Conservation (phyloP, 2,888 invertebrate species). For the Hypolimnas misippus region DNA sequence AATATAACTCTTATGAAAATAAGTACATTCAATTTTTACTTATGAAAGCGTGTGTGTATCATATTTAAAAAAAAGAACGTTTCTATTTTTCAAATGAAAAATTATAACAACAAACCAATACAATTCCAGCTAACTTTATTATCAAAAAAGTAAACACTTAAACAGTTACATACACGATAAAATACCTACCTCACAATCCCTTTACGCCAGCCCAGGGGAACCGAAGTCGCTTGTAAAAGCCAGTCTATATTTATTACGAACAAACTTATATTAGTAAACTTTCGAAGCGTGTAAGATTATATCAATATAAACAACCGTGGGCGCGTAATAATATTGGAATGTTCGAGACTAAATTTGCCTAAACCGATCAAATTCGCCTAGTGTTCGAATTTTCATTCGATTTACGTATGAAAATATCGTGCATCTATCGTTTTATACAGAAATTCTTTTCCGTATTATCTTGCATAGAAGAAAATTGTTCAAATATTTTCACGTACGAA, state of each 20-base stretch:
- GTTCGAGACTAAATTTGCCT: background rate
- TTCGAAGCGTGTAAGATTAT: slow-evolving; percentile 11
- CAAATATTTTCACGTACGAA: too few relatives aligned
- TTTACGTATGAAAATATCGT: slow-evolving; percentile 4
- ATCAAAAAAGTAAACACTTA: too few relatives aligned
- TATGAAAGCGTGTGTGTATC: too few relatives aligned
- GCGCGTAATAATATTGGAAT: slow-evolving; percentile 9
- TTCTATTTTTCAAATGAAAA: too few relatives aligned
- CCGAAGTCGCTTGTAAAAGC: background rate
- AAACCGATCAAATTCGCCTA: slow-evolving; percentile 5
- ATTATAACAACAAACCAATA: too few relatives aligned
- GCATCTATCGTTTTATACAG: background rate
- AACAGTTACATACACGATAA: background rate
- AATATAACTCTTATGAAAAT: too few relatives aligned
- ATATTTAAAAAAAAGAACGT: too few relatives aligned
- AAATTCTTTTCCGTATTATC: background rate
- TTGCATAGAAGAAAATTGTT: background rate
- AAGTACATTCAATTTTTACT: too few relatives aligned
- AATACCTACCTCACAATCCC: background rate
- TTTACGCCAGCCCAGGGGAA: background rate
- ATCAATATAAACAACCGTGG: slow-evolving; percentile 16
- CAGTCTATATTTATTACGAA: background rate
- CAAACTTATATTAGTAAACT: slow-evolving; percentile 10
- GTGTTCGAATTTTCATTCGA: background rate
- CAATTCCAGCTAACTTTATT: too few relatives aligned